Conservation (phyloP, 2,113 vertebrate genomes). For the Urocynchramus pylzowi region DNA sequence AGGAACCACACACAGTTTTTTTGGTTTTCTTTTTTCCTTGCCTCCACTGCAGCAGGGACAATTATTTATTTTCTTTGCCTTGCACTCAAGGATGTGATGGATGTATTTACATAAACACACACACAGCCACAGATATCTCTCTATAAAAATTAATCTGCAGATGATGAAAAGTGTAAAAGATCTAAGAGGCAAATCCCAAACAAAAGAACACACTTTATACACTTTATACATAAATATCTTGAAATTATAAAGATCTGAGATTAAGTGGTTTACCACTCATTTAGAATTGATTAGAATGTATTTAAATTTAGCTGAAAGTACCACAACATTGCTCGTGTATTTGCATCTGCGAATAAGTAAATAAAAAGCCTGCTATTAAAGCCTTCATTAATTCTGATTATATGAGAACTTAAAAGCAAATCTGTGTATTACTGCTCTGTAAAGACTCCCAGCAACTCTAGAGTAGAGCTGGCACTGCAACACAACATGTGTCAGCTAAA, state of each 20-base stretch:
- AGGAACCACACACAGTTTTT: neutral
- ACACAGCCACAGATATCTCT: neutral
- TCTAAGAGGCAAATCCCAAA: conserved; percentile 54
- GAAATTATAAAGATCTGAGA: conserved; percentile 64
- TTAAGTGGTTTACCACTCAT: conserved; percentile 65
- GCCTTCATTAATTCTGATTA: conserved; percentile 70
- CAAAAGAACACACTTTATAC: conserved; percentile 56
- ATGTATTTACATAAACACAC: conserved; percentile 42
- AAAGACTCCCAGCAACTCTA: conserved; percentile 57
- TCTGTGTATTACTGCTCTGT: conserved; percentile 58
- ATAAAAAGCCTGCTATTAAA: conserved; percentile 70
- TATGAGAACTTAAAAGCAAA: conserved; percentile 68
- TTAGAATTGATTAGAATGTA: conserved; percentile 65
- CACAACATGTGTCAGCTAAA: conserved; percentile 59
- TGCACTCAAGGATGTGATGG: conserved; percentile 37
- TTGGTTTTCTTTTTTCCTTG: neutral
- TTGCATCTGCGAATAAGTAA: conserved; percentile 66
- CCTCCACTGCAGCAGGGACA: neutral
- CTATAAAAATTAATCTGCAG: conserved; percentile 42
- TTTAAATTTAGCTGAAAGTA: conserved; percentile 66
- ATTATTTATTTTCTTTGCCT: conserved; percentile 48
- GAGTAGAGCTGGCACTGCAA: conserved; percentile 56
- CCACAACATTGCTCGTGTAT: conserved; percentile 56
- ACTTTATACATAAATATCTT: conserved; percentile 61
- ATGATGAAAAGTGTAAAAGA: conserved; percentile 48